Base-by-base conservation (phyloP, 2,888 invertebrate species). In the Agrotis exclamationis region DNA sequence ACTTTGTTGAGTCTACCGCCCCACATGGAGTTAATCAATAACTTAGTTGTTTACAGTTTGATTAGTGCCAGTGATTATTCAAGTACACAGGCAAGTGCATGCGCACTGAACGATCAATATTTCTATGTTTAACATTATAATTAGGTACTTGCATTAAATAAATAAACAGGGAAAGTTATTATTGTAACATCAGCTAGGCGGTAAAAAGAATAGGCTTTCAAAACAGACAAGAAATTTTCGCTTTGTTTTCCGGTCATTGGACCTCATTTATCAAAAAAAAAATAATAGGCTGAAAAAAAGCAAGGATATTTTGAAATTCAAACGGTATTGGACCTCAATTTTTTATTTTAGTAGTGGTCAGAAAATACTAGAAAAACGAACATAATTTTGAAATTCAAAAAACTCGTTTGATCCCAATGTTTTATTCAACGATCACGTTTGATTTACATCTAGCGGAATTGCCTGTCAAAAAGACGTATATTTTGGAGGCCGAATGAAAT, bases 81-180 rank as follows among this genome's bases (percentile, higher is more conserved):
- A 48, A 63, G 69, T 76, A 65, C 57, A 63, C 24, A 47, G 50
- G 2, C 57, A 22, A 76, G 77, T 78, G 64, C 82, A 60, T 62
- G 28, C 64, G 78, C 67, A 77, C 71, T 67, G 13, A 58, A 18
- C 51, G 78, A 77, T 70, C 64, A 82, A 82, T 82, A 79, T 11
- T 64, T 62, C 22, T 62, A 22, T 66, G 22, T n/a, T 45, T 63
- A 53, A 63, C 22, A 22, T 28, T 22, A 44, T 64, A 65, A 64
- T 45, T 22, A n/a, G n/a, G n/a, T n/a, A 48, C 28, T 51, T 58
- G 47, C 16, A 57, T 47, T 48, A n/a, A 48, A 20, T 48, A n/a
- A 48, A 20, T 58, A 50, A 47, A 63, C 18, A 45, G 18, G 18
- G 51, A 44, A 54, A 33, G 16, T 13, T 20, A 16, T 22, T 39